Percentiles rank a stretch among this genome's conserved stretches.
These are phyloP conservation scores for Gonocerus acuteangulatus DNA, from an alignment of 2,888 invertebrate genomes.

Conservation along the genomic window DNA sequence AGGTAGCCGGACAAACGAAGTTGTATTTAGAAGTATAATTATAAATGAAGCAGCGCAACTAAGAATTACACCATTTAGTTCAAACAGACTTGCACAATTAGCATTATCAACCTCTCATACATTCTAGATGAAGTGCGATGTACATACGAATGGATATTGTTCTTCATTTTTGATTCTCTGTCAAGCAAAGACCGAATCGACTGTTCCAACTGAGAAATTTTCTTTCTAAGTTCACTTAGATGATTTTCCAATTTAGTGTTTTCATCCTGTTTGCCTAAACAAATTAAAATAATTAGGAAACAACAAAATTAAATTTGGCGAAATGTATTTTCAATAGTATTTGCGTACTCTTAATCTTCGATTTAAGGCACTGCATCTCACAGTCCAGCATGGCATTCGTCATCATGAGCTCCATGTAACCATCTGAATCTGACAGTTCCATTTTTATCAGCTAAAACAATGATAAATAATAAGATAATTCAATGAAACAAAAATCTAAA, in stretches of 20 bases:
- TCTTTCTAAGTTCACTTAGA: not conserved
- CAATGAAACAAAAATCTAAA: too few species aligned
- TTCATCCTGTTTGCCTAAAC: conserved; percentile 7
- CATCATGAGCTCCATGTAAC: conserved; percentile 7
- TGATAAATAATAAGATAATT: too few species aligned
- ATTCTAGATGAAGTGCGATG: too few species aligned
- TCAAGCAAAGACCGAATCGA: not conserved
- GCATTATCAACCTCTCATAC: too few species aligned
- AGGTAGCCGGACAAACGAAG: too few species aligned
- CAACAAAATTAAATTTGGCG: not conserved
- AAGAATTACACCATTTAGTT: too few species aligned
- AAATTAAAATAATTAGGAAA: not conserved
- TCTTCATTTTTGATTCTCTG: conserved; percentile 11
- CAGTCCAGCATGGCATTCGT: not conserved
- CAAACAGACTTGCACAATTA: too few species aligned
- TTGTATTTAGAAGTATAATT: too few species aligned
- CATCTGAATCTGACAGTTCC: not conserved
- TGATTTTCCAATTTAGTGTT: conserved; percentile 4
- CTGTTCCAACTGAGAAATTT: not conserved
- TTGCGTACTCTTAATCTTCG: not conserved
- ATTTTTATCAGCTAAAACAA: too few species aligned
- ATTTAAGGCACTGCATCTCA: conserved; percentile 1
- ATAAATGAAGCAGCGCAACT: too few species aligned
- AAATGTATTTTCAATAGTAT: not conserved
- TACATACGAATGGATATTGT: conserved; percentile 4